Conservation (phyloP, 2,888 invertebrate genomes). For the Eupeodes latifasciatus region DNA sequence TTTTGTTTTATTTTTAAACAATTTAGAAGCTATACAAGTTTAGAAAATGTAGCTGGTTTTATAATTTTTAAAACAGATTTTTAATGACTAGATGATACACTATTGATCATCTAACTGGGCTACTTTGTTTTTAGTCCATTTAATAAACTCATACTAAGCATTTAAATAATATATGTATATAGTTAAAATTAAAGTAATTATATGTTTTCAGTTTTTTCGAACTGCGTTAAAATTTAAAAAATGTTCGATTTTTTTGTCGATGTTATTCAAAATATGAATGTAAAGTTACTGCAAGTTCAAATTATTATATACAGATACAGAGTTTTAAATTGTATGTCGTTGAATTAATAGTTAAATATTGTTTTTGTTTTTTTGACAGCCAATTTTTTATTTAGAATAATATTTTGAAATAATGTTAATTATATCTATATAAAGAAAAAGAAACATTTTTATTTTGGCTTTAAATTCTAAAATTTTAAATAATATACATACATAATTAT, state of each 20-base stretch:
- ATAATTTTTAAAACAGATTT: not conserved
- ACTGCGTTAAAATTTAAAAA: constrained; percentile 3
- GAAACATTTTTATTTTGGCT: not conserved
- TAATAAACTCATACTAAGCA: not conserved
- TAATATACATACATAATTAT: not conserved
- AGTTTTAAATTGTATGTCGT: not conserved
- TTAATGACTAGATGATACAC: not conserved
- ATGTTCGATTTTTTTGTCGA: constrained; percentile 31
- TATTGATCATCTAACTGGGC: not conserved
- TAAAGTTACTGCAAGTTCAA: constrained; percentile 62
- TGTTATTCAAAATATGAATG: constrained; percentile 37
- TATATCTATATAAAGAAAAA: not conserved
- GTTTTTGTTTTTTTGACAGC: constrained; percentile 26
- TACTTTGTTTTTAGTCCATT: not conserved
- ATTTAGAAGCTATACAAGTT: too few relatives aligned
- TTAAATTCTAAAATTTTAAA: not conserved
- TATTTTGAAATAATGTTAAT: not conserved
- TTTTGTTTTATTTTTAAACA: too few relatives aligned
- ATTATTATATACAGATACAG: constrained; percentile 47
- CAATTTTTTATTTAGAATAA: constrained; percentile 17
- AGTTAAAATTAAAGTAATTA: constrained; percentile 4
- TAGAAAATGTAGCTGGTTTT: too few relatives aligned
- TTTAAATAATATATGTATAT: constrained; percentile 40
- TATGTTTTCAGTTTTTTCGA: constrained; percentile 40
- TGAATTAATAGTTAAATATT: not conserved